A percentile compares a stretch with the other conserved stretches of the same genome.
Conservation (phyloP, 2,113 vertebrate species). For the Murina feae region DNA sequence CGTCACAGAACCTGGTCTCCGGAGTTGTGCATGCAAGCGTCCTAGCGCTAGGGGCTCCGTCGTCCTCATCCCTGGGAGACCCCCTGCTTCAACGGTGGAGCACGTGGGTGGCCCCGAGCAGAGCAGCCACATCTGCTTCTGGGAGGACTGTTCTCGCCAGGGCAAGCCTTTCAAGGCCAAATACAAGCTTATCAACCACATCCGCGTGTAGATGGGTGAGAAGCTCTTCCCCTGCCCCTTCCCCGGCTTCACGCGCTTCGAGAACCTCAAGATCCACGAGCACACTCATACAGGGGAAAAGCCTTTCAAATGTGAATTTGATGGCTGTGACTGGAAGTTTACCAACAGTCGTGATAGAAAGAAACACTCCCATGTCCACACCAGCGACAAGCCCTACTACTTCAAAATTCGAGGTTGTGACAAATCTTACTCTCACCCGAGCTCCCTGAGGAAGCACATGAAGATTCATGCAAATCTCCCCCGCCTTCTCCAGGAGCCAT, state of each 20-base stretch:
- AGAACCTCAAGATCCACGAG: slow-evolving; percentile 98
- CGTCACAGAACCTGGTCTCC: no score
- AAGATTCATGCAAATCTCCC: slow-evolving; percentile 97
- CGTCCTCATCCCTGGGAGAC: no score
- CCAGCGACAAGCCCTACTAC: slow-evolving; percentile 98
- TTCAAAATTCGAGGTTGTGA: slow-evolving; percentile 96
- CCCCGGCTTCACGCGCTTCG: slow-evolving; percentile 94
- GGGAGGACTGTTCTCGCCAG: slow-evolving; percentile 97
- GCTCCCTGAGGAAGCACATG: slow-evolving; percentile 98
- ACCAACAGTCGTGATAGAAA: slow-evolving; percentile 98
- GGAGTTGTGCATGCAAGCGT: no score
- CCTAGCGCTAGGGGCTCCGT: no score
- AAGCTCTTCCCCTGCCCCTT: slow-evolving; percentile 96
- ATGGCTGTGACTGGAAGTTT: slow-evolving; percentile 97
- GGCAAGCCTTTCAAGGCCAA: slow-evolving; percentile 98
- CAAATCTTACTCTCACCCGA: slow-evolving; percentile 97
- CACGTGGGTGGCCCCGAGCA: slow-evolving; percentile 99
- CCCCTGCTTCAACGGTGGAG: no score
- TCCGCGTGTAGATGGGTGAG: slow-evolving; percentile 95
- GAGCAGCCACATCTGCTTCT: slow-evolving; percentile 95
- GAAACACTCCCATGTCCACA: slow-evolving; percentile 97
- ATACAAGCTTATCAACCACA: slow-evolving; percentile 98
- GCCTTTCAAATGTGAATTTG: slow-evolving; percentile 97
- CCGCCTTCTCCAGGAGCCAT: slow-evolving; percentile 85
- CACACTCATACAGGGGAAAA: slow-evolving; percentile 98